A percentile compares a stretch with the other conserved stretches of the same genome.
Evolutionary conservation across 2,797 vertebrate species (phyloP).

Genomic region (Rhodeus uyekii): DNA sequence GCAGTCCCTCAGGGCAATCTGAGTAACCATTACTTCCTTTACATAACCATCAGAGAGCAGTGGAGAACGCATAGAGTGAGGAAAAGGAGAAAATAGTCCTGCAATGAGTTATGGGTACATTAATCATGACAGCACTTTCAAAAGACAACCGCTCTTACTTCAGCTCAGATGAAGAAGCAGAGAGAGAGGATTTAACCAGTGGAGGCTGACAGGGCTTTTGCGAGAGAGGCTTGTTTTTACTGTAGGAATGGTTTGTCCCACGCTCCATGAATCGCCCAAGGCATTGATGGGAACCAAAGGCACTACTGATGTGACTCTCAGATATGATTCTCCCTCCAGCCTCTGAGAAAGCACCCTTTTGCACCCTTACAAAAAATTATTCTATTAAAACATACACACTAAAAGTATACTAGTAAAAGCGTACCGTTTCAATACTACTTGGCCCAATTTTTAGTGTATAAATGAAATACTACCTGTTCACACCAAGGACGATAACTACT

Average conservation of each 20-base stretch:
- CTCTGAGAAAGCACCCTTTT: too few relatives aligned
- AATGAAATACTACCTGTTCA: too few relatives aligned
- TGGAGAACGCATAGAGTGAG: slow-evolving; percentile 56
- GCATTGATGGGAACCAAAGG: slow-evolving; percentile 53
- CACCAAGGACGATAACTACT: too few relatives aligned
- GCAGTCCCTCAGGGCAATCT: slow-evolving; percentile 64
- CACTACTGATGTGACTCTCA: slow-evolving; percentile 48
- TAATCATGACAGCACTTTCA: slow-evolving; percentile 76
- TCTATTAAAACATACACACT: too few relatives aligned
- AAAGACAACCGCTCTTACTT: slow-evolving; percentile 71
- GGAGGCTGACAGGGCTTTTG: slow-evolving; percentile 59
- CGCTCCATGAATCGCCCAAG: slow-evolving; percentile 53
- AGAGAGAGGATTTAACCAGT: slow-evolving; percentile 60
- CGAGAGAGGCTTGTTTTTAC: slow-evolving; percentile 62
- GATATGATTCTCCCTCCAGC: slow-evolving; percentile 53
- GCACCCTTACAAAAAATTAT: too few relatives aligned
- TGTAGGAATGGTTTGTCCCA: slow-evolving; percentile 58
- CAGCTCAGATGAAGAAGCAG: slow-evolving; percentile 56
- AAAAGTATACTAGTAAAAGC: too few relatives aligned
- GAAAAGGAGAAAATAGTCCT: slow-evolving; percentile 47
- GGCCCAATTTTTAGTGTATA: too few relatives aligned
- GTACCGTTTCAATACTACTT: too few relatives aligned
- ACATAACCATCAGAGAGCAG: slow-evolving; percentile 66
- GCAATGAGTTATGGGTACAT: slow-evolving; percentile 65
- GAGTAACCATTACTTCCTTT: slow-evolving; percentile 63